Conservation (phyloP, 2,888 invertebrate species). For the Polymixis flavicincta region DNA sequence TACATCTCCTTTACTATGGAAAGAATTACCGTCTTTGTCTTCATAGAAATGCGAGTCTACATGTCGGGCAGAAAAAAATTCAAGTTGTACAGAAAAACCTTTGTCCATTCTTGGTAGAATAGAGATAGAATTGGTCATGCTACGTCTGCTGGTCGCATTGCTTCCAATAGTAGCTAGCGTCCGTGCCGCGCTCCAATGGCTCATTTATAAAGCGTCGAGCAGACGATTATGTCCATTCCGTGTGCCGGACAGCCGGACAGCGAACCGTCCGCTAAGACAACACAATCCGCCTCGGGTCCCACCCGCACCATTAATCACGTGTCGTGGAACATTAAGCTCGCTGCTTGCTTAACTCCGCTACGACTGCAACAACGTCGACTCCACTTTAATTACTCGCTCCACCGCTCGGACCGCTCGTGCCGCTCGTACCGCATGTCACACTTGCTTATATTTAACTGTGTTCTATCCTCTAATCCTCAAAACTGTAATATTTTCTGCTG, state of each 20-base stretch:
- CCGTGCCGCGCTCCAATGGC: not conserved
- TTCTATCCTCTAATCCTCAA: not conserved
- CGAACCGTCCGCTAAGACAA: conserved; percentile 6
- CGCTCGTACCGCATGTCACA: not conserved
- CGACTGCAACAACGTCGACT: not conserved
- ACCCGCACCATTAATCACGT: conserved; percentile 21
- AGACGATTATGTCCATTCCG: not conserved
- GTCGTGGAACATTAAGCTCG: conserved; percentile 15
- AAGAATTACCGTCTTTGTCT: no score
- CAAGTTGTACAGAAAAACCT: no score
- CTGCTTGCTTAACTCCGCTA: not conserved
- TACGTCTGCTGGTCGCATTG: not conserved
- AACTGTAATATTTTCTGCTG: not conserved
- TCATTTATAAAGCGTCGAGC: conserved; percentile 16
- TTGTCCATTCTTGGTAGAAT: no score
- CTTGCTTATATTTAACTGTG: not conserved
- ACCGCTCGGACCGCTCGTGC: not conserved
- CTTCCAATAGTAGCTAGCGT: not conserved
- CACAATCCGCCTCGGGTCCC: not conserved
- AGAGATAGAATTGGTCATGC: no score
- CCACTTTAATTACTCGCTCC: conserved; percentile 1
- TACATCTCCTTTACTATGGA: no score
- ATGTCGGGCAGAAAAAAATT: no score
- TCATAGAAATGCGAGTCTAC: no score
- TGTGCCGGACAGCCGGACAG: conserved; percentile 15